phyloP scores from a whole-genome alignment of 2,888 invertebrate genomes.

The Biston betularia region DNA sequence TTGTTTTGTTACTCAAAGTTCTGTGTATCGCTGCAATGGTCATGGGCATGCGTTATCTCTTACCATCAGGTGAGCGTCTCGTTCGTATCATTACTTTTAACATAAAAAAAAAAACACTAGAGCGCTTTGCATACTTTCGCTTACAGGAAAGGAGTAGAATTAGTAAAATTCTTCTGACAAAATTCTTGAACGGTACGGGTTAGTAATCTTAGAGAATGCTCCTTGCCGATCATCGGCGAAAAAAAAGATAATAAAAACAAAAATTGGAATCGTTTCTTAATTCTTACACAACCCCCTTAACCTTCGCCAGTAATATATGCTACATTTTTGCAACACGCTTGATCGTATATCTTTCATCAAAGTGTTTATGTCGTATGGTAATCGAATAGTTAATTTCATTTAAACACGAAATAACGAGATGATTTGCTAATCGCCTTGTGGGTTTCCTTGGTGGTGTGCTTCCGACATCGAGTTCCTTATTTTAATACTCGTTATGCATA shows the following conservation, averaged over 20 bases:
- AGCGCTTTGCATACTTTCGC: too few species aligned
- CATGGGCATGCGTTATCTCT: too few species aligned
- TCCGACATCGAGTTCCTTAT: slow-evolving; percentile 3
- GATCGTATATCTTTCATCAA: slow-evolving; percentile 1
- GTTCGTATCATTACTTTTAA: too few species aligned
- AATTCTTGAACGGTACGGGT: too few species aligned
- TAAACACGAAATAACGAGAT: neutral
- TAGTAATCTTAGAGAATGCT: too few species aligned
- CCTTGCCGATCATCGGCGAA: neutral
- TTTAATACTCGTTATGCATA: slow-evolving; percentile 4
- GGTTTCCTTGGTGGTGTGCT: slow-evolving; percentile 14
- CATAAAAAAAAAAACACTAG: too few species aligned
- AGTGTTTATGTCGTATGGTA: slow-evolving; percentile 3
- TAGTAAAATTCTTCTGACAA: too few species aligned
- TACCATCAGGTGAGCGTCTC: too few species aligned
- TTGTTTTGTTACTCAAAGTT: too few species aligned
- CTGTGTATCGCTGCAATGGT: too few species aligned
- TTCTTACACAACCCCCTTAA: neutral
- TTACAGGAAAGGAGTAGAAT: too few species aligned
- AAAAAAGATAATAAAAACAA: neutral
- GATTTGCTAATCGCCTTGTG: slow-evolving; percentile 5
- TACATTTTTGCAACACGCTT: slow-evolving; percentile 6
- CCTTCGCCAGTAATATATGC: slow-evolving; percentile 7
- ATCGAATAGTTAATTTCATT: neutral
- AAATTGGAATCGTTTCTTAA: neutral